Evolutionary conservation across 2,888 invertebrate species (phyloP), one percentile per base, ranked within the genome.

Genomic region (Nomada fabriciana): DNA sequence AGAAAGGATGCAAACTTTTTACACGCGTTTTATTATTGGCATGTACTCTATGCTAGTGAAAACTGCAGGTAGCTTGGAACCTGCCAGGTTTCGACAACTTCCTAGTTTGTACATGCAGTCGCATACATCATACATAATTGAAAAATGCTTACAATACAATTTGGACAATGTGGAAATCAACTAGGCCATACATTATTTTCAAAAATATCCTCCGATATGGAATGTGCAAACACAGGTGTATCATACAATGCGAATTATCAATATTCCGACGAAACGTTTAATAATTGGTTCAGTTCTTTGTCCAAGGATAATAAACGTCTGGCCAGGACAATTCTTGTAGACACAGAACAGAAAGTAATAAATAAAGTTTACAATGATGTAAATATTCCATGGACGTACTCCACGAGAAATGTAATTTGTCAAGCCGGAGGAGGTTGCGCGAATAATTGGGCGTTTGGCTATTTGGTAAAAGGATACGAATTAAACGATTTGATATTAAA

Each of bases 151-250:
- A 94, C 94, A 18, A 80, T 95, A 76, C 95, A 95, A 89, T 95
- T 94, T 84, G 95, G 95, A 13, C 95, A 95, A 88, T 95, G 95
- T 88, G 95, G 95, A 50, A 95, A 95, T 92, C 95, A 95, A 91
- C 88, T 95, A 64, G 95, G 95, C 3, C 93, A 94, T 76, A 90
- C 93, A 20, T 90, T 95, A 29, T 95, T 94, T 86, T 90, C 93
- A 25, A 93, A 93, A 73, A 83, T 95, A 76, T 92, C 92, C 43
- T 89, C 92, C 25, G 95, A 95, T 86, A 88, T 94, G 23, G 88
- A 89, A 50, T 86, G 91, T 10, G 67, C 79, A 23, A 91, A 89
- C 76, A 88, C 89, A 20, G 91, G 89, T 18, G 87, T 93, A 18
- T 86, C 89, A 4, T 91, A 90, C 60, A 84, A 86, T 18, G 84